Conservation (phyloP, 2,113 vertebrate genomes). For the Genyomyrus donnyi region DNA sequence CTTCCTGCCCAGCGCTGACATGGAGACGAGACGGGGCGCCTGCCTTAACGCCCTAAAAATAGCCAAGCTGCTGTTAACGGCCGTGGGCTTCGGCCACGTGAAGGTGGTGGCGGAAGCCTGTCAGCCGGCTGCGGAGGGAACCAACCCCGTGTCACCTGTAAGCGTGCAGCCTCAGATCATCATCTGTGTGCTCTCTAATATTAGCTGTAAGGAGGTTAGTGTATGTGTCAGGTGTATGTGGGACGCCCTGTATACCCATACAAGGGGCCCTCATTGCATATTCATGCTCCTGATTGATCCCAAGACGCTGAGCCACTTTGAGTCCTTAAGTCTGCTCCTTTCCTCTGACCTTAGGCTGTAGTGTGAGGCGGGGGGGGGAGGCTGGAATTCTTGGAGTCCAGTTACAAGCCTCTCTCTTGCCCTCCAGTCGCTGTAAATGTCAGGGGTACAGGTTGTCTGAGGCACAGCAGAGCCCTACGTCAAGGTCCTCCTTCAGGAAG, state of each 20-base stretch:
- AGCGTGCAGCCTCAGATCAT: conserved; percentile 24
- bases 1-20: conserved; percentile 95
- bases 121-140: conserved; percentile 85
- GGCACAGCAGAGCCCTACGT: not conserved
- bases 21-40: conserved; percentile 93
- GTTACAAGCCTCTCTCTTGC: conserved; percentile 15
- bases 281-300: not conserved
- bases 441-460: conserved; percentile 35
- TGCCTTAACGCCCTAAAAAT: conserved; percentile 98
- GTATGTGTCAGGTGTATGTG: not conserved
- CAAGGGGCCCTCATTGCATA: not conserved
- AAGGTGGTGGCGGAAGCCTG: conserved; percentile 94
- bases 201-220: not conserved
- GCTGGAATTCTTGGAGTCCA: conserved; percentile 13
- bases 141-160: conserved; percentile 86
- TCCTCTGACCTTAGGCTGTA: not conserved
- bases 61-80: conserved; percentile 89
- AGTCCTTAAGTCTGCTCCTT: not conserved
- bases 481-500: not conserved
- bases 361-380: not conserved
- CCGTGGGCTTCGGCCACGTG: conserved; percentile 95
- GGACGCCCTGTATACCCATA: not conserved
- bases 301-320: not conserved
- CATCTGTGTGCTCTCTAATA: not conserved
- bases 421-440: conserved; percentile 31